These are phyloP conservation scores for Passer domesticus DNA, from an alignment of 2,113 vertebrate species.

Conservation along the genomic window DNA sequence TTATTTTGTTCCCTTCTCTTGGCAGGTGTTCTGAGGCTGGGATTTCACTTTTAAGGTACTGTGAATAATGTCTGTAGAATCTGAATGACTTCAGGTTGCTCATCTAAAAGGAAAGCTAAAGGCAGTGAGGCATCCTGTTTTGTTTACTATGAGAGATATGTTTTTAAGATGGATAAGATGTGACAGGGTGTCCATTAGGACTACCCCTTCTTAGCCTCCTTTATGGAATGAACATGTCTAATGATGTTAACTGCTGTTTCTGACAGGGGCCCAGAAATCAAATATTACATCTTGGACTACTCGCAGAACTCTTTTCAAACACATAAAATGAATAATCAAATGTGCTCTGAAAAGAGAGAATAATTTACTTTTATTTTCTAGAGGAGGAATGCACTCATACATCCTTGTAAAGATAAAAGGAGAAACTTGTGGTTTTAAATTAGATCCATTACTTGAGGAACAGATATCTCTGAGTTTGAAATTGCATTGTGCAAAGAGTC, in stretches of 20 bases:
- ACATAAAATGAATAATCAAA: constrained; percentile 6
- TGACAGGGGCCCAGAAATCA: constrained; percentile 10
- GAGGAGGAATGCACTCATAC: not conserved
- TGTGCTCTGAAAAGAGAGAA: not conserved
- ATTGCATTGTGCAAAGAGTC: not conserved
- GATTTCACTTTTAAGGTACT: constrained; percentile 21
- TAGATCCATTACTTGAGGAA: constrained; percentile 29
- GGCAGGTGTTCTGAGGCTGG: constrained; percentile 38
- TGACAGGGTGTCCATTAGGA: constrained; percentile 32
- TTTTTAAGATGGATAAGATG: not conserved
- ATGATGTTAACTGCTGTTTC: constrained; percentile 6
- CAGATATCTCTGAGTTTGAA: not conserved
- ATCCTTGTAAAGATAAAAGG: not conserved
- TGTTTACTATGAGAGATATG: not conserved
- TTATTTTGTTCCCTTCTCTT: constrained; percentile 42
- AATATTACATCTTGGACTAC: not conserved
- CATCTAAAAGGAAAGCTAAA: not conserved
- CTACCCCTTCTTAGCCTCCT: not conserved
- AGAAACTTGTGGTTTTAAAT: not conserved
- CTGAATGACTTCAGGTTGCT: constrained; percentile 14
- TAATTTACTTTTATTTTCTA: not conserved
- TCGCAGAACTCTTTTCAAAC: not conserved
- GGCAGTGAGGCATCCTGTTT: not conserved
- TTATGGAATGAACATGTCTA: constrained; percentile 34
- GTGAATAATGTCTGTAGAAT: not conserved